A percentile compares a stretch with the other conserved stretches of the same genome.
These are phyloP conservation scores for Nemoura dubitans DNA, from an alignment of 2,888 invertebrate species.

Conservation along the genomic window DNA sequence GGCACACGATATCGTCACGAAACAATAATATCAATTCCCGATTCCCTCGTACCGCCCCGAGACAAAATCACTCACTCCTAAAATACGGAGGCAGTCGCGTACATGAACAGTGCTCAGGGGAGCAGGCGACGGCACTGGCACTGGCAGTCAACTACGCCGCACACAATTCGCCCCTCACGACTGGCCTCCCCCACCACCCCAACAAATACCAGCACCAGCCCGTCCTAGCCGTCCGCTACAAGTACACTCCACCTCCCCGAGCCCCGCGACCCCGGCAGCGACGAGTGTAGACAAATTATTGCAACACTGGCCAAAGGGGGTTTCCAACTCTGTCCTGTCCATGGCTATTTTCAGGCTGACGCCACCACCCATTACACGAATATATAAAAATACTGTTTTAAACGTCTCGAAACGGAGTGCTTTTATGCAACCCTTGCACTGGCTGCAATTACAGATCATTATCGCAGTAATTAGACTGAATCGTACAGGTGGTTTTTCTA, in stretches of 20 bases:
- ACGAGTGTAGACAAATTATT: not conserved
- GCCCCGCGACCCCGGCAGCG: not conserved
- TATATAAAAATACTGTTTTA: not conserved
- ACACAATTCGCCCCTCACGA: not conserved
- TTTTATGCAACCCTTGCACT: not conserved
- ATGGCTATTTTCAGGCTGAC: not conserved
- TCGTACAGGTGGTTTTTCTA: conserved; percentile 49
- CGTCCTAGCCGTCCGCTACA: not conserved
- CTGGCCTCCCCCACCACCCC: not conserved
- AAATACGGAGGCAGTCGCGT: not conserved
- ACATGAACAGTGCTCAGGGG: not conserved
- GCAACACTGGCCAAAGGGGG: not conserved
- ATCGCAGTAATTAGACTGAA: conserved; percentile 37
- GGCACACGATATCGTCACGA: too few species aligned
- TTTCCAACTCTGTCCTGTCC: not conserved
- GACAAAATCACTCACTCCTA: not conserved
- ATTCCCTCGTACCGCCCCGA: not conserved
- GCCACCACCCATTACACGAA: not conserved
- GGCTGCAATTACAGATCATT: not conserved
- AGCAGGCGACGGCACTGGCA: not conserved
- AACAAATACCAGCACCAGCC: not conserved
- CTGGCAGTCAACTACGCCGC: not conserved
- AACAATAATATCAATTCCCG: too few species aligned
- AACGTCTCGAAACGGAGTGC: not conserved
- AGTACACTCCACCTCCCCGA: not conserved